A percentile compares a stretch with the other conserved stretches of the same genome.
Evolutionary conservation across 64 coral and sea anemone genomes (phyloP).

Genomic region (Actinia equina): DNA sequence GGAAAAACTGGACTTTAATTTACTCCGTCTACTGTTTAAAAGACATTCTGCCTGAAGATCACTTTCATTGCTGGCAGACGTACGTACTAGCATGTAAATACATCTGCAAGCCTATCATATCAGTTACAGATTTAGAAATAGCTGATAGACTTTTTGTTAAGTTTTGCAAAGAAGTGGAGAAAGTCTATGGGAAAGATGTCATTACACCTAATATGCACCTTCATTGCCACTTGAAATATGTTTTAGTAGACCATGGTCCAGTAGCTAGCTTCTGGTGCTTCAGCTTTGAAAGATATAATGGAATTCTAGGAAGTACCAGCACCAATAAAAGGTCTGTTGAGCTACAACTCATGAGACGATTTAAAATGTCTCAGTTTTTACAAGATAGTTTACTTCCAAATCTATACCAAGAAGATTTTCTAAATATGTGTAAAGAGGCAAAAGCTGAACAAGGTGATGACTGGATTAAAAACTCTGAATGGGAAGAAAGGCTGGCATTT

Average conservation of each 20-base stretch:
- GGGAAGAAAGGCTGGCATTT: background rate
- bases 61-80: conserved; percentile 26
- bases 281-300: conserved; percentile 33
- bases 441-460: background rate
- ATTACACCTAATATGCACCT: conserved; percentile 73
- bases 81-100: conserved; percentile 18
- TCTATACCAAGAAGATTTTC: conserved; percentile 4
- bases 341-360: conserved; percentile 42
- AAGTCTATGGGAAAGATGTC: conserved; percentile 27
- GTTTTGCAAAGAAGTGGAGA: conserved; percentile 43
- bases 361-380: background rate
- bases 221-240: conserved; percentile 31
- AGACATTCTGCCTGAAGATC: background rate
- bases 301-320: conserved; percentile 32
- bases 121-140: background rate
- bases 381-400: background rate
- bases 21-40: conserved; percentile 19
- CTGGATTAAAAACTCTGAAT: background rate
- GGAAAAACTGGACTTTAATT: conserved; percentile 30
- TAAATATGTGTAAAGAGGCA: background rate
- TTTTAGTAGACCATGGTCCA: conserved; percentile 35
- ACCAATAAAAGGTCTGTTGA: conserved; percentile 60
- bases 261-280: conserved; percentile 62
- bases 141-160: conserved; percentile 19
- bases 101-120: conserved; percentile 3